Evolutionary conservation across 2,113 vertebrate species (phyloP).

Genomic region (Labeo rohita): DNA sequence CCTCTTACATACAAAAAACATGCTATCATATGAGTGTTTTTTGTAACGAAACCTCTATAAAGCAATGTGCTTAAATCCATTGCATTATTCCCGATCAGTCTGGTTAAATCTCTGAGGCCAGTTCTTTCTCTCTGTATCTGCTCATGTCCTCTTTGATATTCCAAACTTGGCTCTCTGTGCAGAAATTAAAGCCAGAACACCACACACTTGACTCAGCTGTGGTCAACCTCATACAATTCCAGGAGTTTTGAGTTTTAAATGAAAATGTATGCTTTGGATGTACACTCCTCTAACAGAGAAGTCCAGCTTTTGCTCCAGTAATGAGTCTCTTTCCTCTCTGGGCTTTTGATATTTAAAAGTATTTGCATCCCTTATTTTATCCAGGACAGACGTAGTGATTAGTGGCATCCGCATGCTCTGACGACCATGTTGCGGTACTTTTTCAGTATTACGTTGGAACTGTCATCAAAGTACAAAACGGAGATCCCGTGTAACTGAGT

Average conservation of each 20-base stretch:
- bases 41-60: neutral
- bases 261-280: slow-evolving; percentile 12
- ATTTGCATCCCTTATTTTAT: slow-evolving; percentile 22
- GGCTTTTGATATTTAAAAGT: slow-evolving; percentile 12
- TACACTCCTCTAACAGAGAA: neutral
- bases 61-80: neutral
- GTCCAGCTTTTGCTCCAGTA: slow-evolving; percentile 38
- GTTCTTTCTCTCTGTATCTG: neutral
- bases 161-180: slow-evolving; percentile 19
- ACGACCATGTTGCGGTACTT: slow-evolving; percentile 99
- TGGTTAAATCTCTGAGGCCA: slow-evolving; percentile 7
- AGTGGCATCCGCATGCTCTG: slow-evolving; percentile 95
- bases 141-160: slow-evolving; percentile 22
- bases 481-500: slow-evolving; percentile 97
- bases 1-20: neutral
- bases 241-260: slow-evolving; percentile 14
- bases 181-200: slow-evolving; percentile 13
- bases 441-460: slow-evolving; percentile 97
- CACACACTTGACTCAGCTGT: slow-evolving; percentile 12
- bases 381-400: slow-evolving; percentile 44
- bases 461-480: slow-evolving; percentile 96
- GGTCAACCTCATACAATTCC: slow-evolving; percentile 3
- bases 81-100: slow-evolving; percentile 8
- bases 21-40: neutral
- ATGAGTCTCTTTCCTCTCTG: slow-evolving; percentile 37